Evolutionary conservation across 2,888 invertebrate genomes (phyloP), one percentile per base, ranked within the genome.

Genomic region (Melieria omissa): DNA sequence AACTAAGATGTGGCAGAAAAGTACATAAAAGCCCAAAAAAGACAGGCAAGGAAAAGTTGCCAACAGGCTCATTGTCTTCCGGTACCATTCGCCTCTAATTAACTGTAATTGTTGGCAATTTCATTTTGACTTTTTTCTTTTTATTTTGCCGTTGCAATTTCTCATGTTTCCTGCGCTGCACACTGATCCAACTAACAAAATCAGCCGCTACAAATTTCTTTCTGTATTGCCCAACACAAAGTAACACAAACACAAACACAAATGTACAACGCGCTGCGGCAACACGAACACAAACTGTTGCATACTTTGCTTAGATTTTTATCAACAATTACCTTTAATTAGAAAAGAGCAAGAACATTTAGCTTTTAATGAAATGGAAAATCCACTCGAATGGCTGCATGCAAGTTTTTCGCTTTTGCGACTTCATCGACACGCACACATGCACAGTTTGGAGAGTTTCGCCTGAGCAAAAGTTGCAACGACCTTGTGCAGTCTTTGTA

Each of bases 301-400:
- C 16, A 1, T 1, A 16, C 16, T 16, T 16, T 16, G 16, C 16
- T 16, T 16, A 16, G 42, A 10, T 54, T 14, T 4, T 62, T 69
- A 54, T 9, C 1, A 69, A 62, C 61, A 65, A 71, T 67, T 64
- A 52, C 64, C 45, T 60, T 67, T 72, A 58, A 72, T 58, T 72
- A 58, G 52, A 63, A 72, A 67, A 29, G 29, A 29, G 29, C 29
- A 29, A 29, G 29, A 29, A 70, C 49, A 57, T 60, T 67, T 45
- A 49, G 64, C 29, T 60, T 67, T n/a, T 44, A 67, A 16, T 67
- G 45, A 67, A 58, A 58, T 54, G 52, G 57, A 47, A 63, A 64
- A 57, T 49, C 52, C 54, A 63, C 52, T 72, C 63, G 47, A 44
- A 16, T 45, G 54, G 61, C 49, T 42, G 29, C 29, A 29, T 0